Evolutionary conservation across 2,797 vertebrate genomes (phyloP), one percentile per base, ranked within the genome.

Genomic region (Discoglossus pictus): DNA sequence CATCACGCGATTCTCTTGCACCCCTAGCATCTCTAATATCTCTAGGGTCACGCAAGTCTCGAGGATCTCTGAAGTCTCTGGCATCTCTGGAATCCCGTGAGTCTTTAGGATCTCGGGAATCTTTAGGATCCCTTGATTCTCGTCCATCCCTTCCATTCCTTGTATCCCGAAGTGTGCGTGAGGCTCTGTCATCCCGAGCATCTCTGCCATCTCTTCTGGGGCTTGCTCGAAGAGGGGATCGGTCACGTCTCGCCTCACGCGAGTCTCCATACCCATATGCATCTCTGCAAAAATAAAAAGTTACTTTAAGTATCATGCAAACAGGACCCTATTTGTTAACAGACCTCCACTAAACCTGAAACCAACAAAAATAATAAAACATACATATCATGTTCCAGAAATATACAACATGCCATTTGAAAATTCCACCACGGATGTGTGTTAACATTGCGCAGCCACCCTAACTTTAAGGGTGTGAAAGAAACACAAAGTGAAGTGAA

Each of bases 121-220:
- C 92, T 65, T 88, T 82, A 1, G n/a, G 1, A 1, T 61, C 56
- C 27, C 56, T 74, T 3, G 44, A 6, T 9, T 75, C 73, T 47
- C 88, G 87, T 16, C 73, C 63, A 1, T 90, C 89, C 13, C 87
- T 75, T 15, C 88, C 77, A 3, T 93, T 89, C 10, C 91, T 83
- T 10, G 83, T 73, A 0, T 92, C 89, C 5, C 89, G 73, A 74
- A 76, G 6, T 7, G 83, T 74, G 17, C 86, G 79, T 0, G 78
- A 73, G n/a, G 95, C 95, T 71, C 93, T 84, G 69, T 85, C 76
- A 13, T 93, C 91, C 25, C 92, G 85, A 16, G 84, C 79, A 0
- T 94, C 92, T n/a, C 93, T 91, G 47, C 85, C 82, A 21, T 95
- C 93, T 62, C 93, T 64, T 58, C 85, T 85, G n/a, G 88, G 89